Evolutionary conservation across 92 coral and sea anemone species (phyloP), one percentile per base, ranked within the genome.

Genomic region (Metridium senile): DNA sequence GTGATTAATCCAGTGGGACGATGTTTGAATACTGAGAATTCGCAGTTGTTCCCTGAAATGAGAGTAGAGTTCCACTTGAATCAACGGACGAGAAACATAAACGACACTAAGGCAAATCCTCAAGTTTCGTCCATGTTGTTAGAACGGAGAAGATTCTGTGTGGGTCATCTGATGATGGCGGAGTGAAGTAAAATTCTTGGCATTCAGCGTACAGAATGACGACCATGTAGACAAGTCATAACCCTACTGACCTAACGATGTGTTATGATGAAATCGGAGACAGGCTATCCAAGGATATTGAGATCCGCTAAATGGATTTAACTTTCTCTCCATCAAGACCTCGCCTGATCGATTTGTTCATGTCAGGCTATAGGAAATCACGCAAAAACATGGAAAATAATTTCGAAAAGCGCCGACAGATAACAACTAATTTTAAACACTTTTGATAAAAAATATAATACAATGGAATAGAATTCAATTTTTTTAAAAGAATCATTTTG

Each of bases 161-260:
- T 63, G 80, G 79, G 93, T 88, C 89, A 88, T 83, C 58, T 71
- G 92, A 88, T 88, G 82, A 66, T 49, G 43, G 27, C 27, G 33
- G 56, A 16, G 69, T 26, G 75, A 23, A 82, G 46, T 22, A 56
- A 88, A 74, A 88, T 88, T 88, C 93, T 80, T 88, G 84, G 86
- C 93, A 88, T 88, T 79, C 81, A 71, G 25, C 57, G 89, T 61
- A 53, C 59, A 78, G 72, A 81, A 79, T 29, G 88, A 47, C 54
- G 81, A 83, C 78, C 75, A 58, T 54, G 58, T 26, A 79, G 84
- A 79, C 74, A 77, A 27, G 76, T 32, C 72, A 11, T 58, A 49
- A 68, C 84, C 84, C 33, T 26, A 53, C 49, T 79, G 84, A 79
- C 84, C 71, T 61, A 30, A 26, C 31, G 20, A 30, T 72, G 43